A percentile compares a stretch with the other conserved stretches of the same genome.
These are phyloP conservation scores for Apolygus lucorum DNA, from an alignment of 1,140 invertebrate species.

Conservation along the genomic window DNA sequence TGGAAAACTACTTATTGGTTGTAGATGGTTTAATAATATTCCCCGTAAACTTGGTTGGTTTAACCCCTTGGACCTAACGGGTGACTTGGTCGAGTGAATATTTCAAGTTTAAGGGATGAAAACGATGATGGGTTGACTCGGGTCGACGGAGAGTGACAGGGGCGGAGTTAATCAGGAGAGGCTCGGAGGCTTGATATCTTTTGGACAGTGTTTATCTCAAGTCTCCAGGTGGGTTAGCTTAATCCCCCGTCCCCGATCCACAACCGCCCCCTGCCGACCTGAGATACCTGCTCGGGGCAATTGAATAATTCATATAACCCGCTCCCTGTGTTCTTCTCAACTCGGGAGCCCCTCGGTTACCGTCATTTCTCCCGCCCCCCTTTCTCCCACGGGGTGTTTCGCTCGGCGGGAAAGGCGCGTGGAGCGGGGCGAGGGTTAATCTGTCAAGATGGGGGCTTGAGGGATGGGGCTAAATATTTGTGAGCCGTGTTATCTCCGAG, in stretches of 20 bases:
- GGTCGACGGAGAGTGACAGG: neutral
- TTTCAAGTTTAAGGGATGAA: neutral
- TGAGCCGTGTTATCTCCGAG: neutral
- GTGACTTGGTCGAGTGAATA: no score
- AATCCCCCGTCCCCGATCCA: neutral
- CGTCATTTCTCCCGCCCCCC: neutral
- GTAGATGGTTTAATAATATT: no score
- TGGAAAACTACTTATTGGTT: no score
- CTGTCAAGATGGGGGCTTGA: constrained; percentile 13
- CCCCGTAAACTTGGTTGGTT: no score
- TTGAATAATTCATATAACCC: constrained; percentile 10
- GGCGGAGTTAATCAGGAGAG: neutral
- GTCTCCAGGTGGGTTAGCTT: constrained; percentile 15
- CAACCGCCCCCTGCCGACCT: neutral
- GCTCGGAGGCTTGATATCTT: constrained; percentile 13
- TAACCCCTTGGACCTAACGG: no score
- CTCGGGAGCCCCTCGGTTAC: neutral
- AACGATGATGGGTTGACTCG: neutral
- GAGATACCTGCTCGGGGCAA: constrained; percentile 1
- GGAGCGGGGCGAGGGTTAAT: neutral
- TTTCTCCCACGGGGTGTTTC: neutral
- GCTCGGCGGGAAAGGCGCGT: neutral
- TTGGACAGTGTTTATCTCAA: constrained; percentile 11
- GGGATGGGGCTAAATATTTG: constrained; percentile 16
- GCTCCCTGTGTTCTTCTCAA: neutral